These are phyloP conservation scores for Trematomus bernacchii DNA, from an alignment of 2,797 vertebrate genomes.

Conservation along the genomic window DNA sequence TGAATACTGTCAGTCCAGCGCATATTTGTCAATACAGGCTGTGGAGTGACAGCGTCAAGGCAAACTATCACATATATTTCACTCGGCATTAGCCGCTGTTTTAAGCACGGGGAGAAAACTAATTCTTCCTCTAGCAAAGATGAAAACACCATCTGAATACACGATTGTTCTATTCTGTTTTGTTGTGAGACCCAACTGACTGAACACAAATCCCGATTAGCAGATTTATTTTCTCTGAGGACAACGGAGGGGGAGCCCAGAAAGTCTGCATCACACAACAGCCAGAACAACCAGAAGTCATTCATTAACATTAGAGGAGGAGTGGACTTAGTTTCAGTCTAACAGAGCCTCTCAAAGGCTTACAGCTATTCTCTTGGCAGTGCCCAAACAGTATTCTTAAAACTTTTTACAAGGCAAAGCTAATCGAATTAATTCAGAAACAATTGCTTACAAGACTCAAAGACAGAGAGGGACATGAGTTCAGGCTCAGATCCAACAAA, in stretches of 20 bases:
- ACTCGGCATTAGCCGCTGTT: constrained; percentile 24
- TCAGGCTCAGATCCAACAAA: constrained; percentile 59
- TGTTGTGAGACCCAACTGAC: constrained; percentile 52
- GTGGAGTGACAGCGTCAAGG: constrained; percentile 21
- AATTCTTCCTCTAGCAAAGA: constrained; percentile 9
- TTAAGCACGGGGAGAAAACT: constrained; percentile 43
- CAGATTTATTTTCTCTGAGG: constrained; percentile 65
- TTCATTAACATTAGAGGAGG: constrained; percentile 71
- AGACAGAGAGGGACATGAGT: constrained; percentile 50
- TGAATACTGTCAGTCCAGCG: constrained; percentile 29
- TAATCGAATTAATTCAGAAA: constrained; percentile 74
- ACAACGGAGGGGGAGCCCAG: constrained; percentile 47
- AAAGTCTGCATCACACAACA: constrained; percentile 65
- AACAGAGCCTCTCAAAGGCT: constrained; percentile 75
- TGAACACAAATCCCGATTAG: constrained; percentile 72
- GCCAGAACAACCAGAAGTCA: constrained; percentile 63
- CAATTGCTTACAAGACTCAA: constrained; percentile 64
- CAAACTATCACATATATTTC: constrained; percentile 39
- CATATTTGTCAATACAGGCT: constrained; percentile 21
- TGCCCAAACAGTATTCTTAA: constrained; percentile 63
- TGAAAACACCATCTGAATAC: constrained; percentile 30
- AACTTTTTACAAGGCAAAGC: constrained; percentile 73
- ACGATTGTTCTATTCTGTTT: constrained; percentile 44
- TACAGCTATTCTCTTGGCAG: constrained; percentile 72
- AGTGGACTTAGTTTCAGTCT: constrained; percentile 78